These are phyloP conservation scores for Syritta pipiens DNA, from an alignment of 2,888 invertebrate species.

Conservation along the genomic window DNA sequence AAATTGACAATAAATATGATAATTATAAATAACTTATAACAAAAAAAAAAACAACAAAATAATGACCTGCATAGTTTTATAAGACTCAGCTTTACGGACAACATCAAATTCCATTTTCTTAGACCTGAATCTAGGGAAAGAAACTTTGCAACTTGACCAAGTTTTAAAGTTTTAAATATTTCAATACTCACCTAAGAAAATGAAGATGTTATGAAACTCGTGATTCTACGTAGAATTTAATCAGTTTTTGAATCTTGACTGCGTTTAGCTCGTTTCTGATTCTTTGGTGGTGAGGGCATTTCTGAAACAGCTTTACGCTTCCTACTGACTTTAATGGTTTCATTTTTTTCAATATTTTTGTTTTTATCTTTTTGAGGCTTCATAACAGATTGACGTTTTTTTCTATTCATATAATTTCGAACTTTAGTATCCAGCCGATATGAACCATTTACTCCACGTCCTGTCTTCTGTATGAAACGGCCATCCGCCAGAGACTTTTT, in stretches of 20 bases:
- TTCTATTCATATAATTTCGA: not conserved
- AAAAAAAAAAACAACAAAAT: not conserved
- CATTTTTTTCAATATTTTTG: not conserved
- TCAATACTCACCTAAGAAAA: constrained; percentile 8
- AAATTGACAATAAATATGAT: too few relatives aligned
- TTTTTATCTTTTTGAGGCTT: not conserved
- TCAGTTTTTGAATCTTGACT: too few relatives aligned
- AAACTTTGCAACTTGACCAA: not conserved
- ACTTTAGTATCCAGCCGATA: constrained; percentile 23
- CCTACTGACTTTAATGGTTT: not conserved
- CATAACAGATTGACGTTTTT: not conserved
- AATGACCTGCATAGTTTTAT: not conserved
- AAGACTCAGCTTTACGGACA: constrained; percentile 3
- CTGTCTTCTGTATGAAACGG: constrained; percentile 19
- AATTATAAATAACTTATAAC: too few relatives aligned
- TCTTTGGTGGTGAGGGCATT: too few relatives aligned
- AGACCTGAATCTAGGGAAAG: constrained; percentile 4
- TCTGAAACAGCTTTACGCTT: not conserved
- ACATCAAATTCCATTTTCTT: constrained; percentile 47
- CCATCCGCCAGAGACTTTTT: constrained; percentile 21
- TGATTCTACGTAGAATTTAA: not conserved
- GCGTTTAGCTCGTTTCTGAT: too few relatives aligned
- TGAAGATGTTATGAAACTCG: not conserved
- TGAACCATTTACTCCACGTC: constrained; percentile 49
- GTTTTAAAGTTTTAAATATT: not conserved